Evolutionary conservation across 2,888 invertebrate species (phyloP).

Genomic region (Malachius bipustulatus): DNA sequence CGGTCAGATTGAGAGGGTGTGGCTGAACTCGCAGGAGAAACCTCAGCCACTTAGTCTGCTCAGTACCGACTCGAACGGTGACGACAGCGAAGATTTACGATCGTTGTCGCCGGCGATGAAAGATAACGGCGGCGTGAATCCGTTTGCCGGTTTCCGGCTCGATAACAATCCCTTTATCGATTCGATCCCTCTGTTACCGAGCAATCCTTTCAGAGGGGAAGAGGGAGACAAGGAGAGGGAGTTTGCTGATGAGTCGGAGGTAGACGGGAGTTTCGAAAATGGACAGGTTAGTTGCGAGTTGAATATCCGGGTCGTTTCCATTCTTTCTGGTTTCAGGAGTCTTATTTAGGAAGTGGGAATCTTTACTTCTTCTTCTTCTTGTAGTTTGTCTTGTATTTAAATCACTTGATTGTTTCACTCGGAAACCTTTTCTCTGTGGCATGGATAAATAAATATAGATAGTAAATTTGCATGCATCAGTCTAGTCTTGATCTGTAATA

Average conservation of each 20-base stretch:
- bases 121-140: conserved; percentile 22
- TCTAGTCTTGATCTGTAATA: too few species aligned
- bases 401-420: too few species aligned
- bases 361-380: too few species aligned
- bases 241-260: conserved; percentile 7
- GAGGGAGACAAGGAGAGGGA: conserved; percentile 13
- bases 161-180: conserved; percentile 32
- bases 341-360: too few species aligned
- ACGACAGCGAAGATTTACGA: conserved; percentile 6
- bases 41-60: conserved; percentile 23
- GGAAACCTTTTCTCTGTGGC: too few species aligned
- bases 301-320: conserved; percentile 9
- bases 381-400: too few species aligned
- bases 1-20: conserved; percentile 32
- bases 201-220: conserved; percentile 14
- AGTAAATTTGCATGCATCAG: too few species aligned
- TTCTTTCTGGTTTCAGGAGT: conserved; percentile 38
- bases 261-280: conserved; percentile 2
- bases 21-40: conserved; percentile 21
- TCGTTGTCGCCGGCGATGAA: conserved; percentile 15
- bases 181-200: neutral
- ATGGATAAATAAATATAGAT: too few species aligned
- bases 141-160: conserved; percentile 27
- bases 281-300: neutral
- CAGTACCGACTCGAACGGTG: conserved; percentile 15